These are phyloP conservation scores for Opisthocomus hoazin DNA, from an alignment of 2,113 vertebrate genomes.

Conservation along the genomic window DNA sequence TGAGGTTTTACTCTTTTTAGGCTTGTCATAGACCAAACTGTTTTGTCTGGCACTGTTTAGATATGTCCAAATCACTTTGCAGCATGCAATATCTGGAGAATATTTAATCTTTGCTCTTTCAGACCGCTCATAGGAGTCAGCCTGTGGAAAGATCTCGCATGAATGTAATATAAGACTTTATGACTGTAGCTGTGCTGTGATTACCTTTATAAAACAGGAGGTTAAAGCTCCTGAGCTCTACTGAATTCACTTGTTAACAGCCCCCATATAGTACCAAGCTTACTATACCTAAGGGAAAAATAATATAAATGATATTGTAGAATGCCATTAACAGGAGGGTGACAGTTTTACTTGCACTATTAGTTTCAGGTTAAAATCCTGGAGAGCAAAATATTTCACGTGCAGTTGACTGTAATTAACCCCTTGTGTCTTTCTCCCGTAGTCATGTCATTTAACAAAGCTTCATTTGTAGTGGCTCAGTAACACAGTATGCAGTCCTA, in stretches of 20 bases:
- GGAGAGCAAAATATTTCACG: slow-evolving; percentile 11
- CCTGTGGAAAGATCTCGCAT: background rate
- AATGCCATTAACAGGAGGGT: background rate
- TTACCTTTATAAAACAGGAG: slow-evolving; percentile 12
- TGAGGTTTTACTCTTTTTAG: background rate
- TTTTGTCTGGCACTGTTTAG: background rate
- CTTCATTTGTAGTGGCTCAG: background rate
- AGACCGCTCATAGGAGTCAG: background rate
- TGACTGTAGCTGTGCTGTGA: background rate
- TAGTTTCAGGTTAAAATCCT: slow-evolving; percentile 30
- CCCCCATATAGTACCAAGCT: background rate
- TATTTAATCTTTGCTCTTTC: background rate
- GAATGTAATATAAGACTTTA: background rate
- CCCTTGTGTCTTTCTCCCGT: background rate
- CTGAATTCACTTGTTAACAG: slow-evolving; percentile 31
- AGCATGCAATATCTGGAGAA: background rate
- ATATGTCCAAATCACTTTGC: background rate
- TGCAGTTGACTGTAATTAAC: slow-evolving; percentile 17
- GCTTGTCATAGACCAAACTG: background rate
- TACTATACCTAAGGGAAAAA: slow-evolving; percentile 28
- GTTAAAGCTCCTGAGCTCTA: slow-evolving; percentile 5
- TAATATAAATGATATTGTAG: slow-evolving; percentile 6
- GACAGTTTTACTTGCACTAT: slow-evolving; percentile 20
- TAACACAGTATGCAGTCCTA: background rate
- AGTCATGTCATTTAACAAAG: background rate